phyloP scores from a whole-genome alignment of 2,888 invertebrate species.

The Myopa tessellatipennis region DNA sequence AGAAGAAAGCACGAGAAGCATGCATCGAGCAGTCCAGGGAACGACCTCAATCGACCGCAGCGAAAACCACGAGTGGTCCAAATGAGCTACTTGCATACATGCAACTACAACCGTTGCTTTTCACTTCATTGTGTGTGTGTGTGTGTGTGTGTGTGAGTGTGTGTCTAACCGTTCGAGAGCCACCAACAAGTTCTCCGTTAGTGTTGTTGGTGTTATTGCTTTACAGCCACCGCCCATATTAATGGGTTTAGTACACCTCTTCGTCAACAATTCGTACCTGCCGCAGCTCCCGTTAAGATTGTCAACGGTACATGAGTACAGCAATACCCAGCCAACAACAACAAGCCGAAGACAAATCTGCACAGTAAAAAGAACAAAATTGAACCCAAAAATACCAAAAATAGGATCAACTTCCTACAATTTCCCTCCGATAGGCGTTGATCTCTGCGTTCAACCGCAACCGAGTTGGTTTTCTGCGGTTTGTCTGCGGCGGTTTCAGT shows the following conservation, averaged over 20 bases:
- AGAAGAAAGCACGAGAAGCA: neutral
- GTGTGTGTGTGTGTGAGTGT: neutral
- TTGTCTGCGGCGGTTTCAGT: neutral
- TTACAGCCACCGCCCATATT: neutral
- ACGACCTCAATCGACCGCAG: neutral
- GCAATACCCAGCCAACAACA: neutral
- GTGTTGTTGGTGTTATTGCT: neutral
- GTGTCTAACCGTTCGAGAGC: neutral
- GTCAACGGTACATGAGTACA: neutral
- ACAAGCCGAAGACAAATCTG: neutral
- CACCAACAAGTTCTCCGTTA: neutral
- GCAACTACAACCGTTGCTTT: neutral
- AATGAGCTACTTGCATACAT: neutral
- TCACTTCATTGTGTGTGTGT: neutral
- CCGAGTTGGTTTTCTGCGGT: neutral
- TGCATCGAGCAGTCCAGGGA: neutral
- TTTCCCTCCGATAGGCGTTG: conserved; percentile 17
- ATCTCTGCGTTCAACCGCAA: neutral
- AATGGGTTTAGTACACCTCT: conserved; percentile 6
- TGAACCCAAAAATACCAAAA: neutral
- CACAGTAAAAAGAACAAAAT: neutral
- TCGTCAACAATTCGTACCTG: neutral
- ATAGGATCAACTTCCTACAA: neutral
- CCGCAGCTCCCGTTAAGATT: neutral
- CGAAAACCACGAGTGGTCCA: neutral